Conservation (phyloP, 2,888 invertebrate genomes). For the Atethmia centrago region DNA sequence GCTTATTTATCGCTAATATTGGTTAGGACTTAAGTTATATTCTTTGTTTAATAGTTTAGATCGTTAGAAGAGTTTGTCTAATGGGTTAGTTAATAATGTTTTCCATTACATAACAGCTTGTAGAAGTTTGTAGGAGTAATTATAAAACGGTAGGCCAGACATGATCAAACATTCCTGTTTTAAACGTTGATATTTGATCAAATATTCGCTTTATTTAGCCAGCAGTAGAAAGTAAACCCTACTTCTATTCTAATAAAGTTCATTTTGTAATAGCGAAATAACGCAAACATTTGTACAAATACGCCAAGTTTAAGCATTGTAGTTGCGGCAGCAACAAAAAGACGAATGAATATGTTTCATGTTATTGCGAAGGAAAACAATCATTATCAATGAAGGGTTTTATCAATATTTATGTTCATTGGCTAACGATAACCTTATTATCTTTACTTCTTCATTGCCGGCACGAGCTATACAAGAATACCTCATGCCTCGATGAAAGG, state of each 20-base stretch:
- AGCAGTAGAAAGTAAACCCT: background rate
- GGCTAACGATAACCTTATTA: conserved; percentile 31
- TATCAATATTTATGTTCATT: conserved; percentile 23
- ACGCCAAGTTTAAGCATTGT: background rate
- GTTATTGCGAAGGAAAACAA: conserved; percentile 6
- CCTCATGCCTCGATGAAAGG: background rate
- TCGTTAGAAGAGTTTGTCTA: conserved; percentile 5
- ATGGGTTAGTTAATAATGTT: conserved; percentile 5
- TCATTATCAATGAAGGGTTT: background rate
- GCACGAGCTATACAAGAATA: conserved; percentile 37
- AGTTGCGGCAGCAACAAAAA: conserved; percentile 8
- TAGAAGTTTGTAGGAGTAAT: background rate
- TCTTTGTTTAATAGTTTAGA: too few species aligned
- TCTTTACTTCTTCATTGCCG: conserved; percentile 21
- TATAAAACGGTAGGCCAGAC: background rate
- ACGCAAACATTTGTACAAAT: background rate
- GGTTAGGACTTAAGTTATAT: background rate
- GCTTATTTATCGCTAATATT: conserved; percentile 25
- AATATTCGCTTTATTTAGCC: background rate
- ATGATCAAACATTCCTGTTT: background rate
- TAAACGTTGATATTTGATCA: background rate
- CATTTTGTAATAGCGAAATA: background rate
- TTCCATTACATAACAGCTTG: conserved; percentile 6
- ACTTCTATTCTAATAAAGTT: background rate
- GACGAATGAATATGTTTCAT: background rate